Evolutionary conservation across 2,113 vertebrate genomes (phyloP).

Genomic region (Pionites leucogaster): DNA sequence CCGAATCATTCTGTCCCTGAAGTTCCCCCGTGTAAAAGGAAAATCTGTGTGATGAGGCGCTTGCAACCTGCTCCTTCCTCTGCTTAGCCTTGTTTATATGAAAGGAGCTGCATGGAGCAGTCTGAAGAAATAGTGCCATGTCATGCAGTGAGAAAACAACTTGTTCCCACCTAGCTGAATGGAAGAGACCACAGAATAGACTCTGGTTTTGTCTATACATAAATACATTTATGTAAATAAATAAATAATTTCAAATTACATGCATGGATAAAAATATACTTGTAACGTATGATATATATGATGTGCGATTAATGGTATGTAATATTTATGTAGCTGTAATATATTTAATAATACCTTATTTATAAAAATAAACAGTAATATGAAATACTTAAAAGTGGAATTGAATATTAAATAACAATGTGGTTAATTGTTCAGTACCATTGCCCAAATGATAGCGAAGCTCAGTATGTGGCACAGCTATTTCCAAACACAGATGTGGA

Average conservation of each 20-base stretch:
- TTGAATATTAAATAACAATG: neutral
- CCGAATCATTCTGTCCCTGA: neutral
- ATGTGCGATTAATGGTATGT: fast-evolving
- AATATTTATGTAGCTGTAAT: neutral
- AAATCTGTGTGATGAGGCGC: neutral
- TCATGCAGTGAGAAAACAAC: neutral
- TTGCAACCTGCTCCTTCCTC: neutral
- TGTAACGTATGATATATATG: neutral
- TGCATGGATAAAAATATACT: neutral
- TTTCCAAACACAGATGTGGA: neutral
- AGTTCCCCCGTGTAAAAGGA: neutral
- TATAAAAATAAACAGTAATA: neutral
- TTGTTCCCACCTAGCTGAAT: neutral
- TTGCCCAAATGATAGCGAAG: neutral
- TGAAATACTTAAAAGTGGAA: neutral
- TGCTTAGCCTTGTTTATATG: neutral
- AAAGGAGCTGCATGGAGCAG: neutral
- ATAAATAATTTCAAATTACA: neutral
- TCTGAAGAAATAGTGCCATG: neutral
- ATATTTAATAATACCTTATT: neutral
- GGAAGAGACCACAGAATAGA: neutral
- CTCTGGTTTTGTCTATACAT: neutral
- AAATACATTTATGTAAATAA: neutral
- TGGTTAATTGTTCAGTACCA: neutral
- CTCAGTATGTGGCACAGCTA: neutral